Conservation (phyloP, 2,888 invertebrate genomes). For the Listrodromus nycthemerus region DNA sequence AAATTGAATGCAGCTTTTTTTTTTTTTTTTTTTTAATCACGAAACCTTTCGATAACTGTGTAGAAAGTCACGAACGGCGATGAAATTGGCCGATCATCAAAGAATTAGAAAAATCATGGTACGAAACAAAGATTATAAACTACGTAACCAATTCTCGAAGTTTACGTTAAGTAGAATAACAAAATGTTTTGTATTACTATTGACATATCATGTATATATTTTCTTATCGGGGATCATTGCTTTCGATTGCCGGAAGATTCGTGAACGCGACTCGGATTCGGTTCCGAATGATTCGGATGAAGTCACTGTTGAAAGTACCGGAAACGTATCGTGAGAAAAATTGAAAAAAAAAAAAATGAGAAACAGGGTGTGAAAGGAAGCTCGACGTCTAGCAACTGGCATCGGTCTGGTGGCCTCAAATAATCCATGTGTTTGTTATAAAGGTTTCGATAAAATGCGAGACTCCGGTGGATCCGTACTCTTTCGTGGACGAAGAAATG, state of each 20-base stretch:
- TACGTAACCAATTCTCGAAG: background rate
- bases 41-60: background rate
- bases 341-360: background rate
- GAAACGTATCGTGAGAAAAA: background rate
- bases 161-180: background rate
- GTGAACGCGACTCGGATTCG: background rate
- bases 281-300: background rate
- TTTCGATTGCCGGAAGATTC: background rate
- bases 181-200: background rate
- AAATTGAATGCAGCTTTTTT: background rate
- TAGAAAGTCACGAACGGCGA: background rate
- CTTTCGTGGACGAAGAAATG: constrained; percentile 93
- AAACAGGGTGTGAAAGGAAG: background rate
- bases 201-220: background rate
- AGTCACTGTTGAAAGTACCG: background rate
- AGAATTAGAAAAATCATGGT: background rate
- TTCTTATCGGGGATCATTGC: background rate
- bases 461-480: constrained; percentile 91
- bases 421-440: constrained; percentile 16
- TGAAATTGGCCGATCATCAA: background rate
- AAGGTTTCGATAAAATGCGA: constrained; percentile 86
- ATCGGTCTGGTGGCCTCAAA: background rate
- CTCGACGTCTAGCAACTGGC: background rate
- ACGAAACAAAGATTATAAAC: background rate
- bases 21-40: background rate